phyloP scores from a whole-genome alignment of 92 coral and sea anemone genomes.

The Nematostella vectensis region DNA sequence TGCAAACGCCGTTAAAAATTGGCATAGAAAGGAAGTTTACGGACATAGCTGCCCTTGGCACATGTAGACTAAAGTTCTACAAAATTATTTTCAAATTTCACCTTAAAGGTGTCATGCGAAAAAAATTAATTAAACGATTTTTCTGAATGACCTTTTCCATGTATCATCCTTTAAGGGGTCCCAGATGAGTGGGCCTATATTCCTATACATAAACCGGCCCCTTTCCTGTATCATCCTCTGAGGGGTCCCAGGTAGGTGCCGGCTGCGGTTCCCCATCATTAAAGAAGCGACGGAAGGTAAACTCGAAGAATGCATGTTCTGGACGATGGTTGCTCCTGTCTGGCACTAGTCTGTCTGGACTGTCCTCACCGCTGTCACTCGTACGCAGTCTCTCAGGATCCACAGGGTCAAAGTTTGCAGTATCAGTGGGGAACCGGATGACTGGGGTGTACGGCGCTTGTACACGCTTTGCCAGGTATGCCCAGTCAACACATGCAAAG shows the following conservation, averaged over 20 bases:
- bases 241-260: slow-evolving; percentile 27
- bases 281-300: slow-evolving; percentile 91
- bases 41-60: too few species aligned
- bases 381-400: slow-evolving; percentile 71
- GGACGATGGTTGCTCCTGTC: slow-evolving; percentile 54
- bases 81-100: too few species aligned
- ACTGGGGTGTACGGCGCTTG: slow-evolving; percentile 75
- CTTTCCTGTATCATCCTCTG: slow-evolving; percentile 63
- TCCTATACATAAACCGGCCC: slow-evolving; percentile 87
- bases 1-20: too few species aligned
- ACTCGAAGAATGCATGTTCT: slow-evolving; percentile 96
- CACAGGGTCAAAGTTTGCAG: slow-evolving; percentile 90
- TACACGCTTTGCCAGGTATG: slow-evolving; percentile 54
- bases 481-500: slow-evolving; percentile 84
- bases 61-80: too few species aligned
- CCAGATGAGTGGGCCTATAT: background rate
- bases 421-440: slow-evolving; percentile 80
- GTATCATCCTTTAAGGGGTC: too few species aligned
- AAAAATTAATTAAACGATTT: too few species aligned
- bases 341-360: slow-evolving; percentile 28
- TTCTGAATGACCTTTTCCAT: too few species aligned
- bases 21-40: too few species aligned
- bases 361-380: slow-evolving; percentile 35
- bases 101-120: too few species aligned
- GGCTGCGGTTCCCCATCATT: slow-evolving; percentile 57